Conservation (phyloP, 2,797 vertebrate species). For the Propithecus deckenii region DNA sequence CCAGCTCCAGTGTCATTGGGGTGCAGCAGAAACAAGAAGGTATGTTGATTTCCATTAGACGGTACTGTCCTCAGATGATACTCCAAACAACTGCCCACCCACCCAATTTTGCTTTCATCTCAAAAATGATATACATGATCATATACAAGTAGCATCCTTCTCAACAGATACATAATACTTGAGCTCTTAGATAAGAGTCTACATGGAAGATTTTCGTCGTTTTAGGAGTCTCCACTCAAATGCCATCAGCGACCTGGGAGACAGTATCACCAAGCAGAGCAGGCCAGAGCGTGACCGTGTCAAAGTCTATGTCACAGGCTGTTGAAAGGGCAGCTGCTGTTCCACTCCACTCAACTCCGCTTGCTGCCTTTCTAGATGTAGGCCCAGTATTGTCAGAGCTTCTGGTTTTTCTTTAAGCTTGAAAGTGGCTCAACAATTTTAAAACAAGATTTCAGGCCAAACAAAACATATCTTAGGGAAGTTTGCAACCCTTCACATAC, state of each 20-base stretch:
- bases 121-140: neutral
- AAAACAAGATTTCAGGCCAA: neutral
- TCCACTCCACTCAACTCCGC: neutral
- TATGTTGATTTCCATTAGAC: neutral
- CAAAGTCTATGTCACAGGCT: neutral
- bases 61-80: neutral
- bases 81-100: neutral
- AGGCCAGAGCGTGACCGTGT: neutral
- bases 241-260: neutral
- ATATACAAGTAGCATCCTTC: neutral
- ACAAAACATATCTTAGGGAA: conserved; percentile 9
- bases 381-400: neutral
- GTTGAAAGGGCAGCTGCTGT: fast-evolving
- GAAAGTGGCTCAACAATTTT: neutral
- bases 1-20: no score
- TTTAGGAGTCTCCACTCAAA: neutral
- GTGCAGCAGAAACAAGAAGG: neutral
- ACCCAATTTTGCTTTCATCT: neutral
- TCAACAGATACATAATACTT: neutral
- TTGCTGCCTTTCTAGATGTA: neutral
- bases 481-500: neutral
- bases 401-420: conserved; percentile 23
- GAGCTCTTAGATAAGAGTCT: neutral
- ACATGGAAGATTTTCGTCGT: neutral
- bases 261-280: neutral